These are phyloP conservation scores for Phrynosoma blainvillii DNA, from an alignment of 2,113 vertebrate species.

Conservation along the genomic window DNA sequence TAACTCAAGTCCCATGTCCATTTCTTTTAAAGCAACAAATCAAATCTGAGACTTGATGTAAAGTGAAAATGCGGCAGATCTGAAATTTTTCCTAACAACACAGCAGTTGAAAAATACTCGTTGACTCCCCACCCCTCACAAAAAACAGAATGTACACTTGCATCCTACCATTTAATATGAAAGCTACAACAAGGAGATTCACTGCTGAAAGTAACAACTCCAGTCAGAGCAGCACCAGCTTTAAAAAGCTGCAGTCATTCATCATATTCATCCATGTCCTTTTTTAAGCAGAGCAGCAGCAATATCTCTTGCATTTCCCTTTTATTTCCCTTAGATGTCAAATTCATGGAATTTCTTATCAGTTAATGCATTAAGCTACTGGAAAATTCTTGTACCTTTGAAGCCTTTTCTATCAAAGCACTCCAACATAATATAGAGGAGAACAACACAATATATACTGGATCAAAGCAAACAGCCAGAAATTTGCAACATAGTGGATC, in stretches of 20 bases:
- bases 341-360: not conserved
- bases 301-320: not conserved
- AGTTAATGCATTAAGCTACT: not conserved
- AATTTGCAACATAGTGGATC: not conserved
- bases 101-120: not conserved
- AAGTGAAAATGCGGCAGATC: not conserved
- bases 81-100: not conserved
- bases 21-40: not conserved
- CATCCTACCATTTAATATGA: not conserved
- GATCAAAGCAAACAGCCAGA: not conserved
- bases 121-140: not conserved
- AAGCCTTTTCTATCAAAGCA: not conserved
- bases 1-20: not conserved
- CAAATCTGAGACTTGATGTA: not conserved
- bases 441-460: not conserved
- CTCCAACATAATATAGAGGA: not conserved
- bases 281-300: not conserved
- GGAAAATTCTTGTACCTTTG: not conserved
- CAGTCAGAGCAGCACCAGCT: not conserved
- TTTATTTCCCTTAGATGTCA: conserved; percentile 3
- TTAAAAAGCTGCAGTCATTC: not conserved
- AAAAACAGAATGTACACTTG: not conserved
- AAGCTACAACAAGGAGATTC: not conserved
- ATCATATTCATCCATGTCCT: not conserved
- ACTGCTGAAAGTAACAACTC: not conserved